Percentiles rank a stretch among this genome's conserved stretches.
Conservation (phyloP, 2,797 vertebrate species). For the Sebastes baramenuke region DNA sequence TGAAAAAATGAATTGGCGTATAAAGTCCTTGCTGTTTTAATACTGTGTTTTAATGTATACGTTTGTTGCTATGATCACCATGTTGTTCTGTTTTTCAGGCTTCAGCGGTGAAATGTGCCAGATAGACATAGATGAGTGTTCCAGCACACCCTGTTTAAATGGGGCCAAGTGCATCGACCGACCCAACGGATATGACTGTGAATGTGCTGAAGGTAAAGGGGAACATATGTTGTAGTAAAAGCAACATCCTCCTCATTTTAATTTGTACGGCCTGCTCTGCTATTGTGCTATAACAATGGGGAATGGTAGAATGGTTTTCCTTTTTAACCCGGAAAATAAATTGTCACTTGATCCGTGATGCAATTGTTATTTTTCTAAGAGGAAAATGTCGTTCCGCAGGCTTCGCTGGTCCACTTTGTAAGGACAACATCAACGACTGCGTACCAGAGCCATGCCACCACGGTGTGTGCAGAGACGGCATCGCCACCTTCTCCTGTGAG, state of each 20-base stretch:
- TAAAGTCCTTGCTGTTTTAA: neutral
- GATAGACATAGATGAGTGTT: constrained; percentile 86
- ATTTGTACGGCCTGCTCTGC: neutral
- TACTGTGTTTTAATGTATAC: neutral
- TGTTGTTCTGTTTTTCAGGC: constrained; percentile 66
- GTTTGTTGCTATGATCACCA: neutral
- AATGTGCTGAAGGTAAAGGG: constrained; percentile 85
- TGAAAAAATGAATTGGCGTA: neutral
- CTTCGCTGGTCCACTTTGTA: constrained; percentile 87
- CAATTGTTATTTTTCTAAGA: neutral
- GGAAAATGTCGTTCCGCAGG: constrained; percentile 74
- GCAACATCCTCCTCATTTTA: neutral
- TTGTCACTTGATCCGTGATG: neutral
- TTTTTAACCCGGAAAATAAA: neutral
- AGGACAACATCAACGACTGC: constrained; percentile 92
- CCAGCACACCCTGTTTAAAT: constrained; percentile 86
- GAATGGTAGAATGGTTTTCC: neutral
- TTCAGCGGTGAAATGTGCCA: constrained; percentile 86
- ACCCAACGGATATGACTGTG: constrained; percentile 86
- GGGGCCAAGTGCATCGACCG: constrained; percentile 87
- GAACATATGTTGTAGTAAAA: neutral
- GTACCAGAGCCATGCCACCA: constrained; percentile 91
- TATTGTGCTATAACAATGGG: neutral
- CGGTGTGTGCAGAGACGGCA: constrained; percentile 90
- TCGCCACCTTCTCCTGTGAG: constrained; percentile 89